Evolutionary conservation across 35 echinoderm and acorn worm species (phyloP).

Genomic region (Diadema setosum): DNA sequence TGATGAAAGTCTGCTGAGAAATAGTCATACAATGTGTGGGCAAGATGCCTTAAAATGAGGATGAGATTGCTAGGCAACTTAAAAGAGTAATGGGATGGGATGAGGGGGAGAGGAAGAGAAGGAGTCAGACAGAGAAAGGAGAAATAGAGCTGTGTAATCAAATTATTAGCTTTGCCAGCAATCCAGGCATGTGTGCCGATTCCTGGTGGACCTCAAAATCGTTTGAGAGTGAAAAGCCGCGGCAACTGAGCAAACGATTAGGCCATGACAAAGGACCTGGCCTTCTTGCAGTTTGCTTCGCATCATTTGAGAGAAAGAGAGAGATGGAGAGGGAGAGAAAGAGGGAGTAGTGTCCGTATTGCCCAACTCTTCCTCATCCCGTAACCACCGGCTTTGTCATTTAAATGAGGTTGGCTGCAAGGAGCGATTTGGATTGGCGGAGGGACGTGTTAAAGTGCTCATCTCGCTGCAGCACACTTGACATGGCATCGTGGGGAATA

Average conservation of each 20-base stretch:
- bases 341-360: too few relatives aligned
- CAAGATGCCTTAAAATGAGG: too few relatives aligned
- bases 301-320: too few relatives aligned
- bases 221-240: slow-evolving; percentile 4
- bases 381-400: not conserved
- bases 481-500: not conserved
- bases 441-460: not conserved
- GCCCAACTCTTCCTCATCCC: too few relatives aligned
- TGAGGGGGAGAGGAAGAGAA: not conserved
- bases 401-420: not conserved
- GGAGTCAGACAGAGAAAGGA: not conserved
- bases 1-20: too few relatives aligned
- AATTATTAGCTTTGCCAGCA: not conserved
- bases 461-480: not conserved
- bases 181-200: not conserved
- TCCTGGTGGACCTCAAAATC: not conserved
- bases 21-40: too few relatives aligned
- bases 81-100: not conserved
- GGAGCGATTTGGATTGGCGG: not conserved
- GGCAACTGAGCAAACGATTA: slow-evolving; percentile 5
- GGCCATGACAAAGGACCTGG: not conserved
- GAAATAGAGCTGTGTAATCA: not conserved
- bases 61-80: too few relatives aligned
- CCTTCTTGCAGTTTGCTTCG: too few relatives aligned
- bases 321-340: too few relatives aligned